Evolutionary conservation across 2,797 vertebrate species (phyloP).

Genomic region (Tamandua tetradactyla): DNA sequence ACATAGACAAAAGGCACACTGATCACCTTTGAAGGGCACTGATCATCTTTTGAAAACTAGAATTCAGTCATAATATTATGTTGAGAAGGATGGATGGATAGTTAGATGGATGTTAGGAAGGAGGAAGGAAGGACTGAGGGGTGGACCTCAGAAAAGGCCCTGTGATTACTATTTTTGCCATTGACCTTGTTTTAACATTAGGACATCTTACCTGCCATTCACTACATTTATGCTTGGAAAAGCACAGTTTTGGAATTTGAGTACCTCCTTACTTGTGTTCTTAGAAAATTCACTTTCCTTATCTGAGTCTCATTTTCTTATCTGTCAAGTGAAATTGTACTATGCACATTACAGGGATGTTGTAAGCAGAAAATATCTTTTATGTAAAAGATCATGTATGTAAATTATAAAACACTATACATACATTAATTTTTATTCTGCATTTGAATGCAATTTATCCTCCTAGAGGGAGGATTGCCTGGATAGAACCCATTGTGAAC

Average conservation of each 20-base stretch:
- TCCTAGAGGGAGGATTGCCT: conserved; percentile 59
- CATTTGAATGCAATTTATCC: conserved; percentile 47
- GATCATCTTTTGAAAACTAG: conserved; percentile 1
- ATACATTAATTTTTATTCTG: conserved; percentile 46
- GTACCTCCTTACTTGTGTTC: neutral
- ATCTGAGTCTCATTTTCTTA: conserved; percentile 47
- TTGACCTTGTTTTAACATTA: neutral
- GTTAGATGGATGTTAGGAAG: neutral
- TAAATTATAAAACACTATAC: conserved; percentile 44
- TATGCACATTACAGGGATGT: neutral
- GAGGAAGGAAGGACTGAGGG: neutral
- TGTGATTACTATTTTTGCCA: neutral
- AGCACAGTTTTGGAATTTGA: conserved; percentile 18
- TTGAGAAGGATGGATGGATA: neutral
- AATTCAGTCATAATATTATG: neutral
- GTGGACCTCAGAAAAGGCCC: neutral
- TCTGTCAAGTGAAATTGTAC: conserved; percentile 54
- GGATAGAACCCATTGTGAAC: conserved; percentile 57
- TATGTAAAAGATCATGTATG: conserved; percentile 47
- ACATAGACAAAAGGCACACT: neutral
- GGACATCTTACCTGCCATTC: neutral
- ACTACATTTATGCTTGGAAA: neutral
- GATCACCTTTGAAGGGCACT: neutral
- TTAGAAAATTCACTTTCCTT: conserved; percentile 51
- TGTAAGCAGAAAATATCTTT: neutral